Base-by-base conservation (phyloP, 2,113 vertebrate species). In the Todiramphus saurophagus region DNA sequence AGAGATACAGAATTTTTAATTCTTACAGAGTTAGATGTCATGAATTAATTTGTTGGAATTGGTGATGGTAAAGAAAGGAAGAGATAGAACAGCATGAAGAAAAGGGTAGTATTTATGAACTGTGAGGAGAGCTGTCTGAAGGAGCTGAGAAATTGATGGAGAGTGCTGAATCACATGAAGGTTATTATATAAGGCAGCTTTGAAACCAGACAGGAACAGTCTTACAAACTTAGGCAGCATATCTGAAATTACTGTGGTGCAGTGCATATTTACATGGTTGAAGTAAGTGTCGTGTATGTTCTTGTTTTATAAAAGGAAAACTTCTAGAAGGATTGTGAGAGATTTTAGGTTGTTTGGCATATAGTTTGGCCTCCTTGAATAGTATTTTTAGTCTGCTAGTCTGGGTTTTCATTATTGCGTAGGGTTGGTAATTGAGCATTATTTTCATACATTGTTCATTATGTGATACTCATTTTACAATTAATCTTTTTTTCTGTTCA, bases 171-270 rank as follows among this genome's bases (percentile, higher is more conserved):
- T 95, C 89, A 86, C 72, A 75, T 50, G 50, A 30, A 74, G 50
- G 8, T 67, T 74, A 11, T 96, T 96, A 83, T 4, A 27, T 89
- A 95, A 95, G 31, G 16, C 80, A 94, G 93, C 60, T 84, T 83
- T 91, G 64, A 72, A 91, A 63, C 39, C 63, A 74, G 70, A 27
- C 51, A 43, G 79, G 82, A 76, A 8, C 37, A 39, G n/a, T 27
- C 7, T 67, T 62, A 30, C 0, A 70, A 64, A 90, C 31, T 59
- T 59, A 39, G 33, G 55, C 63, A 80, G 23, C 31, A 9, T 20
- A 18, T 83, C 63, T 89, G 72, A 70, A 90, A 63, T 88, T n/a
- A 60, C 37, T 48, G 55, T 28, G 4, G 0, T 50, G n/a, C 48
- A 55, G 35, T 74, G 37, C 79, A 93, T 6, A 21, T 81, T 25